These are phyloP conservation scores for Muschampia plurimacula DNA, from an alignment of 2,888 invertebrate genomes.

Conservation along the genomic window DNA sequence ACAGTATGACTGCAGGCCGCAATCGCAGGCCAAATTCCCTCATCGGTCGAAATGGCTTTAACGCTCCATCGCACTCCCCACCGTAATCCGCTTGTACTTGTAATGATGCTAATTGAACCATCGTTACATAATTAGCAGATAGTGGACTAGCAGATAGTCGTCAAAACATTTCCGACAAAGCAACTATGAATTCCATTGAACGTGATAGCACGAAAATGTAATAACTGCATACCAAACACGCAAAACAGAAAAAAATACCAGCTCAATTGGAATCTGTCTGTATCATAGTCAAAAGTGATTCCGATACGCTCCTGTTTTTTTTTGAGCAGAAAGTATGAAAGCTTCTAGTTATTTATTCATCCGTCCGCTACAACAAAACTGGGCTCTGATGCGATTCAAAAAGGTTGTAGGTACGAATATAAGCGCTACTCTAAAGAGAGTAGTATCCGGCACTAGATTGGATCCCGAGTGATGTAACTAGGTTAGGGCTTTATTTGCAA, in stretches of 20 bases:
- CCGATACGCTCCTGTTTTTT: conserved; percentile 36
- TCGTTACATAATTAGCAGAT: conserved; percentile 47
- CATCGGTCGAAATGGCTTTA: conserved; percentile 54
- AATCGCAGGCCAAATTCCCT: too few species aligned
- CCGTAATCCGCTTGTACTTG: conserved; percentile 6
- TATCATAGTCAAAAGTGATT: conserved; percentile 45
- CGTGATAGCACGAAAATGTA: conserved; percentile 28
- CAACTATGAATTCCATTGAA: background rate
- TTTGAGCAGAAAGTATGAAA: conserved; percentile 36
- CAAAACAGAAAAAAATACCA: conserved; percentile 37
- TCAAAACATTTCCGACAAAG: background rate
- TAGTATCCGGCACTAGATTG: conserved; percentile 38
- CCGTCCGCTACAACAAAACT: conserved; percentile 40
- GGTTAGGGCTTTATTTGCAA: conserved; percentile 25
- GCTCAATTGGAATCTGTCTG: conserved; percentile 44
- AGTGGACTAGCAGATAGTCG: background rate
- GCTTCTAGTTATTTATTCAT: conserved; percentile 40
- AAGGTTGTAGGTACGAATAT: conserved; percentile 32
- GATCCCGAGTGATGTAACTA: conserved; percentile 32
- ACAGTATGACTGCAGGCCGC: too few species aligned
- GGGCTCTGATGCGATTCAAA: conserved; percentile 37
- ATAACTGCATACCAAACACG: conserved; percentile 38
- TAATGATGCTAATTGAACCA: conserved; percentile 71
- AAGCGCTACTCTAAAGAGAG: conserved; percentile 37
- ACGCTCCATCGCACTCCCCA: conserved; percentile 58